Conservation (phyloP, 2,888 invertebrate species). For the Euzophera pinguis region DNA sequence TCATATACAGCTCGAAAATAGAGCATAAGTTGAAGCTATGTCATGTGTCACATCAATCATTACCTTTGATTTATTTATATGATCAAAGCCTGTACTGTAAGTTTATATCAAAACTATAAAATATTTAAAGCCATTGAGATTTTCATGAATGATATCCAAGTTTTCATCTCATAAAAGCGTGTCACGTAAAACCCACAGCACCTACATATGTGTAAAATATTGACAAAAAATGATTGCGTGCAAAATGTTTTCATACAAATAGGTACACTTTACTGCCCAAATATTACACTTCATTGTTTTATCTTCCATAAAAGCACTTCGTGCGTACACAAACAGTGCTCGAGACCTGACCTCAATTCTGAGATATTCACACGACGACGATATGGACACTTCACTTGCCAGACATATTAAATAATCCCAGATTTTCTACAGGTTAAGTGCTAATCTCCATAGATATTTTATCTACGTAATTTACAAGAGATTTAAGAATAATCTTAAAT, state of each 20-base stretch:
- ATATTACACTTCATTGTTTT: slow-evolving; percentile 58
- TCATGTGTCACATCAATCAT: too few relatives aligned
- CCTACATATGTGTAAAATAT: slow-evolving; percentile 36
- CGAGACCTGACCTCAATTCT: slow-evolving; percentile 65
- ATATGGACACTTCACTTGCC: slow-evolving; percentile 40
- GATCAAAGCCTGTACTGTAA: too few relatives aligned
- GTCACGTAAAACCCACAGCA: slow-evolving; percentile 32
- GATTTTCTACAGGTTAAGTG: slow-evolving; percentile 34
- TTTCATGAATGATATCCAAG: neutral
- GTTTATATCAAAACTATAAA: too few relatives aligned
- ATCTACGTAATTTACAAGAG: neutral
- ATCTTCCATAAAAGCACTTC: slow-evolving; percentile 39
- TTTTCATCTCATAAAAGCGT: neutral
- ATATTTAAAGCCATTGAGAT: neutral
- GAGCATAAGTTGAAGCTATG: too few relatives aligned
- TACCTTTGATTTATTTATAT: too few relatives aligned
- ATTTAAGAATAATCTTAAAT: too few relatives aligned
- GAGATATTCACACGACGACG: slow-evolving; percentile 51
- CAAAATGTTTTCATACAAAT: slow-evolving; percentile 31
- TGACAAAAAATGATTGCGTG: slow-evolving; percentile 44
- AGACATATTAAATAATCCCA: slow-evolving; percentile 38
- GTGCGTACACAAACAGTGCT: slow-evolving; percentile 52
- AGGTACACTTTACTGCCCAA: slow-evolving; percentile 49
- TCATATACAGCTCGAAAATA: too few relatives aligned
- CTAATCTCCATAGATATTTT: slow-evolving; percentile 7